Evolutionary conservation across 2,797 vertebrate genomes (phyloP).

Genomic region (Falco columbarius): DNA sequence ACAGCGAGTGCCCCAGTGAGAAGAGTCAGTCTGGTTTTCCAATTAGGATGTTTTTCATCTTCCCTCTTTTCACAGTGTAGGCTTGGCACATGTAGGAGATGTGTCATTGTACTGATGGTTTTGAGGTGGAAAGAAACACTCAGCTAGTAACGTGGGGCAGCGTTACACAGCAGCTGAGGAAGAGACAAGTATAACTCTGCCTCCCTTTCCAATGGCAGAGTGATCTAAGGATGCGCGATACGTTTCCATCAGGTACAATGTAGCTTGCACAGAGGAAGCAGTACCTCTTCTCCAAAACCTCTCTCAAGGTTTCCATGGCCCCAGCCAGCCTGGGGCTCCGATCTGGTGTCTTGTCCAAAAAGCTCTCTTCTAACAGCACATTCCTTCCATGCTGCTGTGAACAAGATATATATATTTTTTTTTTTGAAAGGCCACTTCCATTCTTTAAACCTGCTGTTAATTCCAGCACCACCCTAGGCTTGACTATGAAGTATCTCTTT

Average conservation of each 20-base stretch:
- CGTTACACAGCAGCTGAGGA: not conserved
- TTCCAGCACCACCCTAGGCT: not conserved
- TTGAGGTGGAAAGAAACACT: not conserved
- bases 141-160: not conserved
- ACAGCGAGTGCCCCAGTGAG: accelerated
- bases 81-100: accelerated
- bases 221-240: not conserved
- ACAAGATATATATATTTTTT: not conserved
- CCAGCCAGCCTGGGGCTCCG: not conserved
- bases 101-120: accelerated
- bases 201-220: not conserved
- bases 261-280: not conserved
- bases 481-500: not conserved
- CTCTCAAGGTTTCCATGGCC: not conserved
- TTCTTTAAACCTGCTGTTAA: not conserved
- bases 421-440: not conserved
- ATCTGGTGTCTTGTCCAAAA: not conserved
- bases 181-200: not conserved
- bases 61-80: not conserved
- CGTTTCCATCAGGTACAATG: not conserved
- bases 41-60: accelerated
- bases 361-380: not conserved
- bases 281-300: not conserved
- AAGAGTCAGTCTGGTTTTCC: not conserved
- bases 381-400: not conserved